phyloP scores from a whole-genome alignment of 1,140 invertebrate genomes.

The Aradophagus sp. region DNA sequence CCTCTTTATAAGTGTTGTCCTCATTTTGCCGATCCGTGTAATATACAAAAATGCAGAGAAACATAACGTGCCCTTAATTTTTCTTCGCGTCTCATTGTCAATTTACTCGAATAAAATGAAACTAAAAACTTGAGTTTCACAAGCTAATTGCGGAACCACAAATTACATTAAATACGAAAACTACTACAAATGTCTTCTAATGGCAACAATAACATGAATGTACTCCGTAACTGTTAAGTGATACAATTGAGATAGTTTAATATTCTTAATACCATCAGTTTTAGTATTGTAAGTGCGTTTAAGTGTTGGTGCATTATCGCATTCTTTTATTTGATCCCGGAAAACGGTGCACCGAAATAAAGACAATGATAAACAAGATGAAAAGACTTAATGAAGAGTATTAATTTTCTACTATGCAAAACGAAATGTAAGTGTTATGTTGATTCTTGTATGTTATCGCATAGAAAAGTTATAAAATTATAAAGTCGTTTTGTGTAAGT shows the following conservation, averaged over 20 bases:
- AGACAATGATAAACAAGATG: slow-evolving; percentile 37
- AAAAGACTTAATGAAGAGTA: slow-evolving; percentile 59
- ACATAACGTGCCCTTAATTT: slow-evolving; percentile 31
- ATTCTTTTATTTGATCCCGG: slow-evolving; percentile 15
- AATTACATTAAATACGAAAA: slow-evolving; percentile 14
- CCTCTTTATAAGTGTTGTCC: not conserved
- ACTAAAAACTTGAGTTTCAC: slow-evolving; percentile 28
- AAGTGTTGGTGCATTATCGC: slow-evolving; percentile 3
- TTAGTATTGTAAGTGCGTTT: slow-evolving; percentile 20
- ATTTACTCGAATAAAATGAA: slow-evolving; percentile 30
- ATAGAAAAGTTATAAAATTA: slow-evolving; percentile 22
- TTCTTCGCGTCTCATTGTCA: slow-evolving; percentile 19
- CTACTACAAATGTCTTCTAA: slow-evolving; percentile 11
- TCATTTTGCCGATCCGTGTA: slow-evolving; percentile 5
- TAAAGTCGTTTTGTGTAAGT: slow-evolving; percentile 46
- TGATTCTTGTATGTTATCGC: slow-evolving; percentile 26
- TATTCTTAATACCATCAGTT: slow-evolving; percentile 4
- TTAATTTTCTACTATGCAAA: slow-evolving; percentile 54
- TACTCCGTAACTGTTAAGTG: slow-evolving; percentile 9
- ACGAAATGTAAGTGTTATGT: slow-evolving; percentile 29
- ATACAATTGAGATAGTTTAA: slow-evolving; percentile 18
- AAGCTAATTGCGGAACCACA: slow-evolving; percentile 1
- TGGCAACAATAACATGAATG: slow-evolving; percentile 7
- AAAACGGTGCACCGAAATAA: slow-evolving; percentile 20
- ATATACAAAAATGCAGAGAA: slow-evolving; percentile 17